Percentiles rank a stretch among this genome's conserved stretches.
Evolutionary conservation across 2,113 vertebrate species (phyloP).

Genomic region (Beaufortia kweichowensis): DNA sequence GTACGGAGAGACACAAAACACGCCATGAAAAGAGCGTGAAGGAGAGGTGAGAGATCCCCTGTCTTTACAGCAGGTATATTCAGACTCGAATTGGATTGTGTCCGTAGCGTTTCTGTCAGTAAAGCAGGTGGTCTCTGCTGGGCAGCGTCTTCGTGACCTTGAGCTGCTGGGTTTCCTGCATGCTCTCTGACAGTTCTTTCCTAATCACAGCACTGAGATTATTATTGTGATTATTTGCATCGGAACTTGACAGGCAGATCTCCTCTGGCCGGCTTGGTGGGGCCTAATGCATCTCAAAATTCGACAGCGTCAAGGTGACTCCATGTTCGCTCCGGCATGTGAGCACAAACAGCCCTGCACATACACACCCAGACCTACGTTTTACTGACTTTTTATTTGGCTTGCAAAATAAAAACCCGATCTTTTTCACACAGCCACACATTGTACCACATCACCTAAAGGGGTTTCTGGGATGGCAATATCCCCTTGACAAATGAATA

Average conservation of each 20-base stretch:
- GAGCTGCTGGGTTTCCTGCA: slow-evolving; percentile 36
- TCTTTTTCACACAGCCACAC: background rate
- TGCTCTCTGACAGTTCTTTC: slow-evolving; percentile 29
- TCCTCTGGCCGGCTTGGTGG: slow-evolving; percentile 10
- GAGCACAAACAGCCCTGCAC: background rate
- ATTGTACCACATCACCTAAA: slow-evolving; percentile 18
- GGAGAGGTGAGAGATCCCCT: slow-evolving; percentile 28
- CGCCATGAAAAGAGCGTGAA: slow-evolving; percentile 2
- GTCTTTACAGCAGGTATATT: slow-evolving; percentile 27
- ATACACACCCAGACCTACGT: background rate
- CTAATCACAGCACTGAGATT: slow-evolving; percentile 34
- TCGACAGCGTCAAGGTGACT: slow-evolving; percentile 20
- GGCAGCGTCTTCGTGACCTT: slow-evolving; percentile 21
- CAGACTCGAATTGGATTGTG: slow-evolving; percentile 7
- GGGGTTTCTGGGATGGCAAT: background rate
- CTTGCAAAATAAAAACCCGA: too few relatives aligned
- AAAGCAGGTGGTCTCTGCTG: slow-evolving; percentile 20
- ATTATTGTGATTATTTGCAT: slow-evolving; percentile 39
- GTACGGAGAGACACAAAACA: slow-evolving; percentile 4
- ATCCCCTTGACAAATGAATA: slow-evolving; percentile 1
- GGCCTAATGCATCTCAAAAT: background rate
- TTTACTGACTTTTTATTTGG: background rate
- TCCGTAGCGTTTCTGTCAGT: slow-evolving; percentile 15
- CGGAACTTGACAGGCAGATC: slow-evolving; percentile 26
- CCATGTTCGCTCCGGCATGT: background rate